These are phyloP conservation scores for Nothocercus nigrocapillus DNA, from an alignment of 2,113 vertebrate genomes.

Conservation along the genomic window DNA sequence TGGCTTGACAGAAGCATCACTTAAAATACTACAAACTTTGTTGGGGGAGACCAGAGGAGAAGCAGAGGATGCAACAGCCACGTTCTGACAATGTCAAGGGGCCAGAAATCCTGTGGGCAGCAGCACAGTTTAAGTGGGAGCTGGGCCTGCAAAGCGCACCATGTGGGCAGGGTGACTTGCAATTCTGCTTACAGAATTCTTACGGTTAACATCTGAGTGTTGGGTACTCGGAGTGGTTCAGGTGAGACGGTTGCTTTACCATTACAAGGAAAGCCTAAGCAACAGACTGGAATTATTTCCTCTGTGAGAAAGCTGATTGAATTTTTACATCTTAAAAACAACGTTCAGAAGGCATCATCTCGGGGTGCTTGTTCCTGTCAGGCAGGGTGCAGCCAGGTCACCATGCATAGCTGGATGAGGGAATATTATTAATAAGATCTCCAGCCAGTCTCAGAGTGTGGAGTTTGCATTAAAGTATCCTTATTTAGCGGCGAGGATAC, in stretches of 20 bases:
- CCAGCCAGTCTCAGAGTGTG: background rate
- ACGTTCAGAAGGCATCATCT: background rate
- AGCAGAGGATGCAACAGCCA: background rate
- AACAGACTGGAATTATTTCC: background rate
- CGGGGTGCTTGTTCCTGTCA: background rate
- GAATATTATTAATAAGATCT: background rate
- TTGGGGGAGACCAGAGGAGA: background rate
- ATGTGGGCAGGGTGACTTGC: background rate
- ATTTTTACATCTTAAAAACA: background rate
- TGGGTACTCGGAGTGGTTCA: background rate
- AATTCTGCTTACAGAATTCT: background rate
- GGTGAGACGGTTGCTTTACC: background rate
- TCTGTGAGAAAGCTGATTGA: background rate
- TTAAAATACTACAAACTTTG: background rate
- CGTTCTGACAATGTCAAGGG: background rate
- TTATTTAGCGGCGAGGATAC: background rate
- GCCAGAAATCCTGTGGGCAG: background rate
- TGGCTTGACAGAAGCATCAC: background rate
- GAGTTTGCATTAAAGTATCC: background rate
- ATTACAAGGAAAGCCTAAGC: background rate
- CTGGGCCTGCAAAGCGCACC: background rate
- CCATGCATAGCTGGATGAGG: background rate
- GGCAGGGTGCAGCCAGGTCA: background rate
- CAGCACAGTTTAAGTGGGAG: accelerated
- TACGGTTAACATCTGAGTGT: background rate